phyloP scores from a whole-genome alignment of 2,113 vertebrate species.

The Paradisaea rubra region DNA sequence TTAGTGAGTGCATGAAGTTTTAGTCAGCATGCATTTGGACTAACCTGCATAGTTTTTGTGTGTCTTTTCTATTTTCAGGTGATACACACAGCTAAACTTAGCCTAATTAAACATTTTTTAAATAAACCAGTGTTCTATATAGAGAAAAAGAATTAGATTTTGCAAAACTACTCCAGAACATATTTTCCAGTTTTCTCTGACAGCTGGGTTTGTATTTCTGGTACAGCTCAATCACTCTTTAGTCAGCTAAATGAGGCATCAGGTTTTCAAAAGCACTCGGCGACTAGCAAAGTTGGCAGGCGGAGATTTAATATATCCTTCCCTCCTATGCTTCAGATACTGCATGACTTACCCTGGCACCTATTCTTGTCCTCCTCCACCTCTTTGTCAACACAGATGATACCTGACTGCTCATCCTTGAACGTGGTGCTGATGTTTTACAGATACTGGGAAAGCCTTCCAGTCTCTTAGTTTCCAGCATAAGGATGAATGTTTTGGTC shows the following conservation, averaged over 20 bases:
- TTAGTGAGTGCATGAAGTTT: neutral
- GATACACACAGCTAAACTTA: neutral
- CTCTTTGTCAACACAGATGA: neutral
- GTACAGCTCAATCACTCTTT: constrained; percentile 32
- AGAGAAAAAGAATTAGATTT: neutral
- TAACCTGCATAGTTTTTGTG: neutral
- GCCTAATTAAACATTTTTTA: neutral
- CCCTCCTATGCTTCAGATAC: neutral
- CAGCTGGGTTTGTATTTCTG: constrained; percentile 37
- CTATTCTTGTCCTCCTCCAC: neutral
- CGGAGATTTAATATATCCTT: neutral
- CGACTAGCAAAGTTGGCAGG: neutral
- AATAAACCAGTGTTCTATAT: neutral
- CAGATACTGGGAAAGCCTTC: neutral
- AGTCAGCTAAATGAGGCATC: constrained; percentile 42
- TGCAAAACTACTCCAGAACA: neutral
- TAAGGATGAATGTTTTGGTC: neutral
- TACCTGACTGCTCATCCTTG: neutral
- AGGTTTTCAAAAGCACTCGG: constrained; percentile 13
- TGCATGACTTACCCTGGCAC: neutral
- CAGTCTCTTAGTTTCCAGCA: neutral
- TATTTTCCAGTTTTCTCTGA: constrained; percentile 34
- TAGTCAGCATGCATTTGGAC: neutral
- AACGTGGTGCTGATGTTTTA: neutral
- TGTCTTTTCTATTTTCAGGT: constrained; percentile 3